Conservation (phyloP, 2,113 vertebrate species). For the Cynocephalus volans region DNA sequence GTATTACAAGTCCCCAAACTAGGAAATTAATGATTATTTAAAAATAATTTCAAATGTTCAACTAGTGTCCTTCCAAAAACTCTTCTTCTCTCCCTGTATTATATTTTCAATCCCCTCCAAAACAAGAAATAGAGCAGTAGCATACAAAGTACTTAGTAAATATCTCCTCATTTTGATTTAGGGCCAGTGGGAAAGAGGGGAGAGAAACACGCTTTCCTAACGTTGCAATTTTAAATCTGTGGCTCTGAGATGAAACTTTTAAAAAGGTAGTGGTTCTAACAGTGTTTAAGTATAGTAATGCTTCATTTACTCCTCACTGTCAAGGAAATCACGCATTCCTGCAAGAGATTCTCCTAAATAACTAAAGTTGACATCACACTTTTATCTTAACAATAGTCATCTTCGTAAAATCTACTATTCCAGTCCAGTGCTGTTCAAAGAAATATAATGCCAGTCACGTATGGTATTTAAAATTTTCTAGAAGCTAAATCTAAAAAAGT, state of each 20-base stretch:
- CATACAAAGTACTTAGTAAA: background rate
- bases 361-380: background rate
- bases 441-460: background rate
- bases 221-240: background rate
- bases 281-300: background rate
- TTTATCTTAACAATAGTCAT: background rate
- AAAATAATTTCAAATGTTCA: background rate
- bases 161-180: background rate
- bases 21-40: background rate
- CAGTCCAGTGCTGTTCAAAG: background rate
- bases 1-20: background rate
- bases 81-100: background rate
- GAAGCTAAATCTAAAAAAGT: background rate
- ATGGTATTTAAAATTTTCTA: conserved; percentile 1
- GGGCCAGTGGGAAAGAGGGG: background rate
- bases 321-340: background rate
- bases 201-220: background rate
- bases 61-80: background rate
- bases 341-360: background rate
- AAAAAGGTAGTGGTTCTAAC: background rate
- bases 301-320: background rate
- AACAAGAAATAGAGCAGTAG: background rate
- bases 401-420: background rate
- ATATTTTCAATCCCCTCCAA: background rate
- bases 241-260: background rate